Evolutionary conservation across 2,113 vertebrate genomes (phyloP), one percentile per base, ranked within the genome.

Genomic region (Zosterops lateralis): DNA sequence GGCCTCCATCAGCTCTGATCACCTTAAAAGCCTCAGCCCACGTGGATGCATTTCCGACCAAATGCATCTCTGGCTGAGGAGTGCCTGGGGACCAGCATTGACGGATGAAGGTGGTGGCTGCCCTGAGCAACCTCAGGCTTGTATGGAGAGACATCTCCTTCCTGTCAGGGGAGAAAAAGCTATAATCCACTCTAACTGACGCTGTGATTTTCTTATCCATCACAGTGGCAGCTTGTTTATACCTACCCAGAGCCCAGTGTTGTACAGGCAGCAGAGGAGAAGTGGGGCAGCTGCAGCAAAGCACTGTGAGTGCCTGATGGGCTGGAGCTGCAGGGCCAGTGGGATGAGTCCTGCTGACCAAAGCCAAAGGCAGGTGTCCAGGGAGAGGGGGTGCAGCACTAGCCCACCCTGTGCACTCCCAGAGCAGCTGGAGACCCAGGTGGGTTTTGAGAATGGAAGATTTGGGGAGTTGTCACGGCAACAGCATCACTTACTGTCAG

Each of bases 121-220:
- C 79, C 51, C 87, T 57, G 75, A 70, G 75, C 90, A 78, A 62
- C 47, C 57, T 78, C 66, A 36, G 75, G n/a, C 66, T 82, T 4
- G 0, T 48, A 45, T 7, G 28, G 61, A 78, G 53, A 76, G 61
- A 79, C 6, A 3, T 71, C 84, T 90, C 61, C 84, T 67, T 90
- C 66, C 80, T 82, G 75, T 71, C 22, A 14, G 75, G 56, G 57
- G 71, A 85, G 51, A 36, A 74, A 73, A 71, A 74, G 66, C 47
- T 38, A 36, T 83, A 89, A 95, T 75, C 80, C 7, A 0, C 62
- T 53, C 80, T 82, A 95, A 85, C 42, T 86, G 67, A 82, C 7
- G 9, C 87, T 71, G 51, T 82, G 84, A 88, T 75, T 92, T 87
- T 62, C 79, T 79, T 88, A 94, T 78, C 84, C 38, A 44, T 82